Conservation (phyloP, 2,888 invertebrate genomes). For the Oscheius sp. region DNA sequence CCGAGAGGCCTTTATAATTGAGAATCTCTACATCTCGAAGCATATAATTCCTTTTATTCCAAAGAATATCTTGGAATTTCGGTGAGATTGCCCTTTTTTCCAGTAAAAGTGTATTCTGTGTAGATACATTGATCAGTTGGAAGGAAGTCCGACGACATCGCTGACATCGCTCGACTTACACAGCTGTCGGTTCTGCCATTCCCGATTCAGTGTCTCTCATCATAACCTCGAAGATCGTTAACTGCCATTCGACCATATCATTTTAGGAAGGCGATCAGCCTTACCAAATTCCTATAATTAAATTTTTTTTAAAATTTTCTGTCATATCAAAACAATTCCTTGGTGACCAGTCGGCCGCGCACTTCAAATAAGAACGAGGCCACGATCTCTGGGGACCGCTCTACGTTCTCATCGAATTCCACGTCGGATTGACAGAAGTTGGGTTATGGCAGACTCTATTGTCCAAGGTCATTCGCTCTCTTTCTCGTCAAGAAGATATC, state of each 20-base stretch:
- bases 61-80: constrained; percentile 71
- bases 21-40: constrained; percentile 72
- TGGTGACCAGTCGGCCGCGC: neutral
- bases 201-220: constrained; percentile 49
- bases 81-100: constrained; percentile 40
- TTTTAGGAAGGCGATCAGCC: constrained; percentile 21
- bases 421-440: too few species aligned
- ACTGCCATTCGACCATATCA: constrained; percentile 14
- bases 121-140: constrained; percentile 69
- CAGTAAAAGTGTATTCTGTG: neutral
- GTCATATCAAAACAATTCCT: neutral
- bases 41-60: constrained; percentile 73
- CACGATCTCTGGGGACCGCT: too few species aligned
- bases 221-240: constrained; percentile 24
- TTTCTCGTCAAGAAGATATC: too few species aligned
- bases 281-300: neutral
- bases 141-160: constrained; percentile 62
- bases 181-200: constrained; percentile 72
- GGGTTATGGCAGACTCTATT: too few species aligned
- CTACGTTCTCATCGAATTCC: too few species aligned
- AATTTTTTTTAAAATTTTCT: neutral
- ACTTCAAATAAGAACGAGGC: neutral
- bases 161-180: constrained; percentile 66
- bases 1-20: constrained; percentile 72
- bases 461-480: too few species aligned